Evolutionary conservation across 2,888 invertebrate genomes (phyloP).

Genomic region (Eristalinus aeneus): DNA sequence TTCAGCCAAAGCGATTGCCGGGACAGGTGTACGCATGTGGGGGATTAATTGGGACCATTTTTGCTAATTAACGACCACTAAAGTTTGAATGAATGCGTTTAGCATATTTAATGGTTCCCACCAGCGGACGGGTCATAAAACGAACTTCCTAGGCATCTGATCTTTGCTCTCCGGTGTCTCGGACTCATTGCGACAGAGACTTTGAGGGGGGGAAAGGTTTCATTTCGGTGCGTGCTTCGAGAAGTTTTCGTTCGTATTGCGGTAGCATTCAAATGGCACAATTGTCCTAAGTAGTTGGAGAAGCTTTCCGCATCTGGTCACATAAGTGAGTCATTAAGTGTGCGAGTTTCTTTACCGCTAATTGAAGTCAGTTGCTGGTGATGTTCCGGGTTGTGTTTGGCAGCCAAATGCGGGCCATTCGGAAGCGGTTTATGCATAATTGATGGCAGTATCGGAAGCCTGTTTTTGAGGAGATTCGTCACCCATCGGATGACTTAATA

Average conservation of each 20-base stretch:
- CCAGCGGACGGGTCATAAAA: not conserved
- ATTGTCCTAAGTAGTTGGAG: not conserved
- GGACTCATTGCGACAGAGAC: too few relatives aligned
- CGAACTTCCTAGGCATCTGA: not conserved
- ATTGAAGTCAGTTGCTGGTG: not conserved
- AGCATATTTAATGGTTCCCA: slow-evolving; percentile 10
- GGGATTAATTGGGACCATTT: not conserved
- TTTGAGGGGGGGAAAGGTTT: not conserved
- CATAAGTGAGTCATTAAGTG: not conserved
- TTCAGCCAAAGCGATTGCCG: not conserved
- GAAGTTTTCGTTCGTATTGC: not conserved
- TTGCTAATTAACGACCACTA: not conserved
- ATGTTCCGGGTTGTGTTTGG: not conserved
- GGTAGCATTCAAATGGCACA: not conserved
- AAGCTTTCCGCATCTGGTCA: not conserved
- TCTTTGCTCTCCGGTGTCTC: not conserved
- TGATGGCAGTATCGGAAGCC: not conserved
- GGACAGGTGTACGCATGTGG: slow-evolving; percentile 8
- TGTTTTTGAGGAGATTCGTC: not conserved
- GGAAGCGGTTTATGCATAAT: not conserved
- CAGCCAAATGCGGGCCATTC: not conserved
- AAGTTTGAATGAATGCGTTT: slow-evolving; percentile 29
- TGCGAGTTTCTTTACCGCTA: not conserved
- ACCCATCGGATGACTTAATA: not conserved
- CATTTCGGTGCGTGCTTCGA: not conserved